Base-by-base conservation (phyloP, 2,888 invertebrate genomes). In the Cancer borealis region DNA sequence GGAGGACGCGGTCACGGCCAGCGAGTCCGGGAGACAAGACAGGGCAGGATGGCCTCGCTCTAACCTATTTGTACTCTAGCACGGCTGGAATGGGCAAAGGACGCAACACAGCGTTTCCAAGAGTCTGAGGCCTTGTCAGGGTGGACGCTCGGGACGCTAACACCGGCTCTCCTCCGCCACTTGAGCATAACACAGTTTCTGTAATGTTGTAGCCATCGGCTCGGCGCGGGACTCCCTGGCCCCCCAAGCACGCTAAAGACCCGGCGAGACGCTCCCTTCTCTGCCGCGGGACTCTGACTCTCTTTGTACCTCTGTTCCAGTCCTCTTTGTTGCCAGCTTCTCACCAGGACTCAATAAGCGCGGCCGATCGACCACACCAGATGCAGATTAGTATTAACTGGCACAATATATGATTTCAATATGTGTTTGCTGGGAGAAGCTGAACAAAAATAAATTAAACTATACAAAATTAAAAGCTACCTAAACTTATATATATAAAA, bases 1-100 rank as follows among this genome's bases (percentile, higher is more conserved):
- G 90, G 91, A 91, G 92, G 94, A 94, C 90, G 92, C 87, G 94
- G 94, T 92, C 94, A 94, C 94, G 90, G 94, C 92, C 94, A 92
- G 91, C 88, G 88, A 84, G 91, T 93, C 93, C 93, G 87, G 94
- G 94, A 94, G 88, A 94, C 94, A 94, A 94, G 94, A 94, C 92
- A 94, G 94, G 94, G 94, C 94, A 94, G 93, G 93, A 95, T 93
- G 93, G 95, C 95, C 95, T 95, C 95, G 93, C 95, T 95, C 95
- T 95, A 95, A 95, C 95, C 95, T 95, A 95, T 95, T 95, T 95
- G 95, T 95, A 95, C 95, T 95, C 93, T 95, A 93, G 95, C 95
- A 92, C 93, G 95, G 95, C 95, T 95, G 95, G 95, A 95, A 95
- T 95, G 95, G 93, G 93, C 95, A 93, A 92, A 94, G 94, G 94